Conservation (phyloP, 1,140 invertebrate species). For the Leptinotarsa undecemlineata region DNA sequence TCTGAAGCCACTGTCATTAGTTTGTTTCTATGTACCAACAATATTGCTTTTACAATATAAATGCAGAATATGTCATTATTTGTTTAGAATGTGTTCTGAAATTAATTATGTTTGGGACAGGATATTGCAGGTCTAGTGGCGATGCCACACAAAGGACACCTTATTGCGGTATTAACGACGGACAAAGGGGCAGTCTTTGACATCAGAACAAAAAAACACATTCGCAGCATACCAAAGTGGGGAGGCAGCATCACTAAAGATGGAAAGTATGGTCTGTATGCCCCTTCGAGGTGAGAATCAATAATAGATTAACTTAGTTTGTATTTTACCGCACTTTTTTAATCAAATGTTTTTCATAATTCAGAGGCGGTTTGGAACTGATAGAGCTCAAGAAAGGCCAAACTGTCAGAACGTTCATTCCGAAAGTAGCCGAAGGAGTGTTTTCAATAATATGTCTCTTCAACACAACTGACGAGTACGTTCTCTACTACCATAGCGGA, state of each 20-base stretch:
- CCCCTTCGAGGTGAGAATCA: conserved; percentile 69
- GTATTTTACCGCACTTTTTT: background rate
- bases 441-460: conserved; percentile 95
- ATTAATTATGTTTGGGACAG: conserved; percentile 47
- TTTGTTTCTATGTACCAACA: no score
- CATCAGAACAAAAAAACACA: conserved; percentile 77
- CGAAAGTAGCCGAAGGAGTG: conserved; percentile 93
- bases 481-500: conserved; percentile 95
- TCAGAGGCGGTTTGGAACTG: conserved; percentile 87
- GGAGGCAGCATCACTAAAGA: conserved; percentile 81
- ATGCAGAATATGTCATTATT: no score
- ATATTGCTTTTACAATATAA: no score
- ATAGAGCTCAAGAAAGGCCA: conserved; percentile 84
- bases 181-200: conserved; percentile 89
- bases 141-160: conserved; percentile 79
- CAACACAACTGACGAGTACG: conserved; percentile 91
- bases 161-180: conserved; percentile 84
- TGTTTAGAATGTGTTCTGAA: no score
- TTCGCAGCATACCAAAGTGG: conserved; percentile 80
- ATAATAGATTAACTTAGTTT: background rate
- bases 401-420: conserved; percentile 83
- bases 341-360: conserved; percentile 28
- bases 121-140: conserved; percentile 72
- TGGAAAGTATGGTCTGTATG: conserved; percentile 91
- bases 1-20: no score